phyloP scores from a whole-genome alignment of 2,797 vertebrate species.

The Acanthurus lineatus region DNA sequence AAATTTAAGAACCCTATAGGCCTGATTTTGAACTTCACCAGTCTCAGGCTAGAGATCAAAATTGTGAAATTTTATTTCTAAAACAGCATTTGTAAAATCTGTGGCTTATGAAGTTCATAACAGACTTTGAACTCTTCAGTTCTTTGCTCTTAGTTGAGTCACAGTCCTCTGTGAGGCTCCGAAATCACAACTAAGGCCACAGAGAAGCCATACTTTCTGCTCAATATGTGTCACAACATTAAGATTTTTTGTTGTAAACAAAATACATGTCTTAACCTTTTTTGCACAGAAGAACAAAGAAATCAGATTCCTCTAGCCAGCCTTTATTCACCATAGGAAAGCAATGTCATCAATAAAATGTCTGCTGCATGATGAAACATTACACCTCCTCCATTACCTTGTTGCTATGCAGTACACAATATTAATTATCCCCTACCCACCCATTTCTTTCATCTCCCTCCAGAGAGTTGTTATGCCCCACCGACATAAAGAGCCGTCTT shows the following conservation, averaged over 20 bases:
- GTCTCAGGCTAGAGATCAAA: not conserved
- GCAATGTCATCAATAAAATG: slow-evolving; percentile 44
- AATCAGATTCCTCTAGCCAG: not conserved
- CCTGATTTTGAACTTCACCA: slow-evolving; percentile 22
- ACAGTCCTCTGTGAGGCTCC: not conserved
- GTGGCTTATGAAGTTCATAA: slow-evolving; percentile 3
- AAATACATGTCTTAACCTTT: slow-evolving; percentile 14
- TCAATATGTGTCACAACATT: slow-evolving; percentile 4
- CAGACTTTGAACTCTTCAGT: not conserved
- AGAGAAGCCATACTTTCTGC: not conserved
- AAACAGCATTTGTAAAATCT: not conserved
- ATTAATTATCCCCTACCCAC: slow-evolving; percentile 51
- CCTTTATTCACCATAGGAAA: slow-evolving; percentile 66
- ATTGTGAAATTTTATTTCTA: not conserved
- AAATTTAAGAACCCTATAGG: not conserved
- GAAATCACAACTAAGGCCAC: not conserved
- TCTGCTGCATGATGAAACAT: slow-evolving; percentile 50
- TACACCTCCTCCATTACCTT: slow-evolving; percentile 45
- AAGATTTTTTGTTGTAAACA: not conserved
- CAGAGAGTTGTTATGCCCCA: slow-evolving; percentile 25
- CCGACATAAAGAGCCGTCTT: slow-evolving; percentile 41
- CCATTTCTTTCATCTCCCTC: slow-evolving; percentile 5
- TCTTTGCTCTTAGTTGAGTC: not conserved
- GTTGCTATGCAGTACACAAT: slow-evolving; percentile 37
- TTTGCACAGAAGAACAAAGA: not conserved